Evolutionary conservation across 2,888 invertebrate species (phyloP), one percentile per base, ranked within the genome.

Genomic region (Parascotia fuliginaria): DNA sequence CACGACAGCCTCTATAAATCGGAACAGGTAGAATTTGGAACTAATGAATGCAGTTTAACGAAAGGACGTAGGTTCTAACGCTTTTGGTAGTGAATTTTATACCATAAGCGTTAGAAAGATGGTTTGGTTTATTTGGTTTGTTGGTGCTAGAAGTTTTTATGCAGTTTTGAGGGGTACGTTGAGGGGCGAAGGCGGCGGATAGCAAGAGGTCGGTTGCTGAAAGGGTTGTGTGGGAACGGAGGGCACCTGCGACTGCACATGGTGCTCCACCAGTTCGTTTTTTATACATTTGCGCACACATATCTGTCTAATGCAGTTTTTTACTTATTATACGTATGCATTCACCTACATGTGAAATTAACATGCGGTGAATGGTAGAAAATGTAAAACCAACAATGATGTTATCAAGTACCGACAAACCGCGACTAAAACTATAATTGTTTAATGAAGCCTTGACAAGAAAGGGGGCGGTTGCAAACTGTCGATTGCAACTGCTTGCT

Each of bases 221-320:
- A 92, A 92, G 92, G 92, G 92, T 92, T 92, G 92, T 92, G 92
- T 92, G 92, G 92, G 92, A 92, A 92, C 90, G 77, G 78, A 86
- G 87, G 92, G 92, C 92, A 92, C 92, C 92, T 92, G 92, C 92
- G 87, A 68, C 83, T 85, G 87, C 91, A 92, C 88, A 92, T 91
- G 92, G 88, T 89, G 87, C 81, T 84, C 81, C 83, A 81, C 79
- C 81, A 81, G 69, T 70, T 56, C 65, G 78, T 89, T 90, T 92
- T 91, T 91, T 91, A 82, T 81, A 70, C 85, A 83, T 90, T 88
- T 80, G 84, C 83, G 86, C 80, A 85, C 82, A 83, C 81, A 85
- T 80, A 86, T 87, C 85, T 80, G 78, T 79, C 83, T 82, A 84
- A 89, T 90, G 87, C 91, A 85, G 89, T 90, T 90, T 89, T 87